Conservation (phyloP, 2,113 vertebrate genomes). For the Nestor notabilis region DNA sequence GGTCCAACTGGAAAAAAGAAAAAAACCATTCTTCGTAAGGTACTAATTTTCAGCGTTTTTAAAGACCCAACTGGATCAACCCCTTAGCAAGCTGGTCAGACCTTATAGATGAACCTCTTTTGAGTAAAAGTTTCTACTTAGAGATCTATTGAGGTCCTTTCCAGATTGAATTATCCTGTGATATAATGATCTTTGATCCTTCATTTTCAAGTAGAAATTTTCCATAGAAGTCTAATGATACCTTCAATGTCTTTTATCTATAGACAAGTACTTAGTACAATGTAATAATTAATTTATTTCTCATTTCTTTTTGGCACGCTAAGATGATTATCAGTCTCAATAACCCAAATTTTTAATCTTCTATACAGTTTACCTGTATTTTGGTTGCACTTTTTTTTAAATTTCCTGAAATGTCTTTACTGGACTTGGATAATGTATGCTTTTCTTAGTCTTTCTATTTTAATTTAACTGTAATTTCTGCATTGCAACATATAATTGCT, state of each 20-base stretch:
- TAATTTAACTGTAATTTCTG: background rate
- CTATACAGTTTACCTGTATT: background rate
- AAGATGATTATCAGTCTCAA: background rate
- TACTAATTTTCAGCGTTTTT: background rate
- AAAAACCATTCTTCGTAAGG: background rate
- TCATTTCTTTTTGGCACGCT: background rate
- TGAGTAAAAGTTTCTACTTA: background rate
- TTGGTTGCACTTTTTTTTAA: background rate
- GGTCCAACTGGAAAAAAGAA: background rate
- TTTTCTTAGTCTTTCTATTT: background rate
- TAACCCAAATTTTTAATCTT: background rate
- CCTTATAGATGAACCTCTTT: background rate
- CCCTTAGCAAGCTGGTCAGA: background rate
- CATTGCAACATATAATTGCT: background rate
- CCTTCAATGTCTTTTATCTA: background rate
- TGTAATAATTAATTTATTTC: background rate
- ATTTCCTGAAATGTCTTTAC: background rate
- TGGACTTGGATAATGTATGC: background rate
- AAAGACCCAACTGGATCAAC: background rate
- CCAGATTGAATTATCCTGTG: background rate
- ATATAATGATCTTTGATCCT: background rate
- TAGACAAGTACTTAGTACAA: background rate
- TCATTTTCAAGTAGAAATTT: background rate
- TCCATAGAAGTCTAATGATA: background rate
- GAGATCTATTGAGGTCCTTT: background rate